Conservation (phyloP, 1,140 invertebrate genomes). For the Cyclargus thomasi region DNA sequence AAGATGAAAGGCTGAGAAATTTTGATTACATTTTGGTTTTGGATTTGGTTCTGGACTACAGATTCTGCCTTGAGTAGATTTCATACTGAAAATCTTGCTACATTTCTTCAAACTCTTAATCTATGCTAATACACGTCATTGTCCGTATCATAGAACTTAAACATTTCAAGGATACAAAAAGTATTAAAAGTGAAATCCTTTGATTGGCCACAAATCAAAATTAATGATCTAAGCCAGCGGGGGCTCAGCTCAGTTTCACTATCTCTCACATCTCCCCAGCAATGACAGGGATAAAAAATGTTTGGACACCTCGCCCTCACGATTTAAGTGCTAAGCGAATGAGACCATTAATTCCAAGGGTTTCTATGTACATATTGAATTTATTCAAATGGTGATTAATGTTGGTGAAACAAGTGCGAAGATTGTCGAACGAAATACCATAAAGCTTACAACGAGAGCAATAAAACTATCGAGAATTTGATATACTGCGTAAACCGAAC, state of each 20-base stretch:
- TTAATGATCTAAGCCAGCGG: slow-evolving; percentile 72
- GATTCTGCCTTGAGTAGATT: too few relatives aligned
- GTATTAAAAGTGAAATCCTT: slow-evolving; percentile 73
- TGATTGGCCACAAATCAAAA: slow-evolving; percentile 76
- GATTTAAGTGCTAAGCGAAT: slow-evolving; percentile 75
- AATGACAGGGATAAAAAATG: slow-evolving; percentile 41
- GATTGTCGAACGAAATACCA: slow-evolving; percentile 18
- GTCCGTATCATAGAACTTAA: slow-evolving; percentile 45
- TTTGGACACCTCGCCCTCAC: slow-evolving; percentile 73
- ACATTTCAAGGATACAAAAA: slow-evolving; percentile 57
- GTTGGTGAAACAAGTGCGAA: slow-evolving; percentile 59
- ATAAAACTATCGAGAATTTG: not conserved
- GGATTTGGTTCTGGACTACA: too few relatives aligned
- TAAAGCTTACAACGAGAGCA: not conserved
- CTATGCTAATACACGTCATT: slow-evolving; percentile 33
- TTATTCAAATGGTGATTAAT: slow-evolving; percentile 75
- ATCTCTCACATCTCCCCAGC: slow-evolving; percentile 37
- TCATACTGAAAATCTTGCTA: not conserved
- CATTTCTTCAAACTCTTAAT: not conserved
- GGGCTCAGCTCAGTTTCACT: slow-evolving; percentile 44
- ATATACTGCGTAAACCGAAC: not conserved
- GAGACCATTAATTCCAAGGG: slow-evolving; percentile 73
- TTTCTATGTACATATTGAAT: slow-evolving; percentile 75
- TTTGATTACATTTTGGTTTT: too few relatives aligned
- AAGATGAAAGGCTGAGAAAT: too few relatives aligned